Base-by-base conservation (phyloP, 35 echinoderm and acorn worm genomes). In the Ophiothrix spiculata region DNA sequence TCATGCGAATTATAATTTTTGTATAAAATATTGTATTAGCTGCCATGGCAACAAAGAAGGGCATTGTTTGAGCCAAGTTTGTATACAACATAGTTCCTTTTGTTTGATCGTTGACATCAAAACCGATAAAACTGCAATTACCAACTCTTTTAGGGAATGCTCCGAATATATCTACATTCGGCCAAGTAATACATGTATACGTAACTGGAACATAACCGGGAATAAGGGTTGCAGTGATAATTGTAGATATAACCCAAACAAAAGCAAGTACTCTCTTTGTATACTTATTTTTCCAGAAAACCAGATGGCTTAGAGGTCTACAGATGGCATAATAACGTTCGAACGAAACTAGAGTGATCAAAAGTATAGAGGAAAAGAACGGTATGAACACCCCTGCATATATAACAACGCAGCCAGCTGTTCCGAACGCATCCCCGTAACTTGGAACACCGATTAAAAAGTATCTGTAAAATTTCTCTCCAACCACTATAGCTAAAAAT, bases 271-370 rank as follows among this genome's bases (percentile, higher is more conserved):
- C 74, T 32, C 81, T 45, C 11, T 56, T 40, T 0, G 90, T 81
- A 31, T 86, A 80, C 56, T 25, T 86, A 74, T 83, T 87, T 23
- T 39, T 54, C 13, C 73, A n/a, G 33, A 83, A 64, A 16, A 35
- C 35, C 3, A 64, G 56, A 74, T 87, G 78, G 35, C 77, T 92
- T 31, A 87, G 64, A 76, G 90, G 90, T 23, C 35, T 81, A 33
- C 90, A 92, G 11, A 92, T 85, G 0, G 90, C 84, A 41, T 86
- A 92, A 75, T 82, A 92, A 87, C 86, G 38, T 64, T 92, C 90
- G n/a, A 87, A 45, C 8, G 90, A 83, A 33, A 92, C 90, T 36
- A 92, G 46, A 64, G 77, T 87, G 6, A 92, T 80, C 46, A 92
- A 83, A 75, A 80, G 82, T 3, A 92, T 49, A 49, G 90, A 87